Conservation (phyloP, 2,888 invertebrate species). For the Phaonia tiefii region DNA sequence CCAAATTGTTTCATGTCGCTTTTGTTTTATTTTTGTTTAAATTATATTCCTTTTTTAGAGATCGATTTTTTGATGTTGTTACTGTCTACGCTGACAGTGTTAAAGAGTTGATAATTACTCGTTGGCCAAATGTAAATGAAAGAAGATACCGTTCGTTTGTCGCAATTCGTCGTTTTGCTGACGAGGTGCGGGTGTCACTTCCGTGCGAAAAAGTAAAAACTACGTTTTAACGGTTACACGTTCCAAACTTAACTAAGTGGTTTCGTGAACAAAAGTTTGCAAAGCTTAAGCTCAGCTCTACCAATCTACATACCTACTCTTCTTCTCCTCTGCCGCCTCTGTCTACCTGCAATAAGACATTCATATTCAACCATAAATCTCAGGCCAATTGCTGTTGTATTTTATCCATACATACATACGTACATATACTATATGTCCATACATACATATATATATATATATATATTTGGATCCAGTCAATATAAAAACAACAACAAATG, state of each 20-base stretch:
- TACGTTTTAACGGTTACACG: constrained; percentile 70
- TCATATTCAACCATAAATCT: constrained; percentile 29
- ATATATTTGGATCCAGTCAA: constrained; percentile 39
- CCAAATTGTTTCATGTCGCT: constrained; percentile 42
- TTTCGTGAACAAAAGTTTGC: constrained; percentile 73
- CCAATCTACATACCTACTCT: constrained; percentile 32
- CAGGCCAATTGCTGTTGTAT: constrained; percentile 10
- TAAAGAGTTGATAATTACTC: too few relatives aligned
- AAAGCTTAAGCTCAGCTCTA: constrained; percentile 65
- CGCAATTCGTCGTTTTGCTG: constrained; percentile 21
- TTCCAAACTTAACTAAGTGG: constrained; percentile 77
- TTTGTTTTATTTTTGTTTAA: neutral
- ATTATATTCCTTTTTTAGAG: too few relatives aligned
- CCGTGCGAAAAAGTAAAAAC: constrained; percentile 67
- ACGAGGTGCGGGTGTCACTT: constrained; percentile 62
- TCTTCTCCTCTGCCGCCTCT: constrained; percentile 16
- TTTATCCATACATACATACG: constrained; percentile 41
- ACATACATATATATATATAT: too few relatives aligned
- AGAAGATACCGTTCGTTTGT: constrained; percentile 22
- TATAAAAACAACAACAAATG: constrained; percentile 51
- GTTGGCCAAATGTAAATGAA: too few relatives aligned
- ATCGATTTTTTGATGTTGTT: too few relatives aligned
- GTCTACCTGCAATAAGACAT: constrained; percentile 12
- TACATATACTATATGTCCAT: too few relatives aligned
- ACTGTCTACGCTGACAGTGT: too few relatives aligned